Conservation (phyloP, 30 jellyfish, hydroid and myxozoan species). For the Aurelia coerulea region DNA sequence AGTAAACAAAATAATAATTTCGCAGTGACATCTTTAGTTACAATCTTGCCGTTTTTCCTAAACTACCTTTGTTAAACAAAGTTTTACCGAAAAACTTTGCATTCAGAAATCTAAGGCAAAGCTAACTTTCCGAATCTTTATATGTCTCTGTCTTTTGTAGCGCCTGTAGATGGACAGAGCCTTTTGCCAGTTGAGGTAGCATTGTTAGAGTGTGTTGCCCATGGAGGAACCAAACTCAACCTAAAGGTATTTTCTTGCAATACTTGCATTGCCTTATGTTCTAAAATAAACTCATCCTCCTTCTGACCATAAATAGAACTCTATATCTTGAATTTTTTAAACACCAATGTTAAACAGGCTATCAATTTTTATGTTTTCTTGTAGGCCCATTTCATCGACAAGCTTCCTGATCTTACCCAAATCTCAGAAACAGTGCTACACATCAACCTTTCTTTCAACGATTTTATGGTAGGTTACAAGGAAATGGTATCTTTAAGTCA, state of each 20-base stretch:
- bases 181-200: constrained; percentile 56
- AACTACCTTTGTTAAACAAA: no score
- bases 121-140: not conserved
- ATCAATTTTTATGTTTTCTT: not conserved
- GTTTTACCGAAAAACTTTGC: no score
- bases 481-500: no score
- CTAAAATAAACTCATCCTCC: no score
- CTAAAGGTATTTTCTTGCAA: constrained; percentile 29
- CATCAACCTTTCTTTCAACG: constrained; percentile 58
- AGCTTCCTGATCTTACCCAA: constrained; percentile 44
- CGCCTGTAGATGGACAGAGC: constrained; percentile 16
- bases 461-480: constrained; percentile 40
- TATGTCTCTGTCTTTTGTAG: not conserved
- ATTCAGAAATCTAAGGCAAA: no score
- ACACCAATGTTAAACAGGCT: no score
- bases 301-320: no score
- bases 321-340: no score
- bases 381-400: constrained; percentile 61
- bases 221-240: constrained; percentile 64
- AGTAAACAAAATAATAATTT: no score
- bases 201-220: constrained; percentile 34
- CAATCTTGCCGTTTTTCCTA: no score
- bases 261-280: no score
- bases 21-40: no score
- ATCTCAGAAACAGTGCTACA: constrained; percentile 26